These are phyloP conservation scores for Syncerus caffer DNA, from an alignment of 2,797 vertebrate genomes.

Conservation along the genomic window DNA sequence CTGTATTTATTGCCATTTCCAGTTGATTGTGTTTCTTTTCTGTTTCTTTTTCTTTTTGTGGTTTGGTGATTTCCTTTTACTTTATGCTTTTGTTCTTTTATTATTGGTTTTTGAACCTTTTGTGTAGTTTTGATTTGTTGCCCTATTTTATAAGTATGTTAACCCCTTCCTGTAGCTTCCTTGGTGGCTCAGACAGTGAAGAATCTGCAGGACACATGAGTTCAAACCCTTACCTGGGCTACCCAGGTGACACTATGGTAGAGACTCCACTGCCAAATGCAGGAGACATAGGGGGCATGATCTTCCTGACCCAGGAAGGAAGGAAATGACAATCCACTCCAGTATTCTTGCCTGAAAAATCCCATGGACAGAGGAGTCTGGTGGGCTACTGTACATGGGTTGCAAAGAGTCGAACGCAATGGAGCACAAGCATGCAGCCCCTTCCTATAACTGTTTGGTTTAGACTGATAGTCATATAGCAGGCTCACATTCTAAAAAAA, in stretches of 20 bases:
- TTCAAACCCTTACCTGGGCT: background rate
- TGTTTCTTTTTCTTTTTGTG: background rate
- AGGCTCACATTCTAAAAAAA: background rate
- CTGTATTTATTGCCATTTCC: background rate
- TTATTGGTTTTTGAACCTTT: background rate
- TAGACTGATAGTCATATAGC: background rate
- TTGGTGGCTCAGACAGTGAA: background rate
- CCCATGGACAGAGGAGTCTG: background rate
- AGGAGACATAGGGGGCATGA: background rate
- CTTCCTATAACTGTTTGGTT: background rate
- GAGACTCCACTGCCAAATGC: background rate
- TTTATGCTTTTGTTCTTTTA: background rate
- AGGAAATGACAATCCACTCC: background rate
- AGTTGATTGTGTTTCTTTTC: background rate
- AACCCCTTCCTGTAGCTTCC: background rate
- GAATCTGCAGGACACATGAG: background rate
- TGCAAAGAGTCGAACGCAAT: fast-evolving
- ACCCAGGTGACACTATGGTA: background rate
- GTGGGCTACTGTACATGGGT: background rate
- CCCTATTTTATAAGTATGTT: background rate
- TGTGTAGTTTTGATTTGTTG: background rate
- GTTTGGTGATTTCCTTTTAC: background rate
- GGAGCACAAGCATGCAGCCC: background rate
- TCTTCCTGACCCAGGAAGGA: background rate
- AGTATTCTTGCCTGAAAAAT: background rate